Conservation (phyloP, 2,797 vertebrate genomes). For the Hylomyscus alleni region DNA sequence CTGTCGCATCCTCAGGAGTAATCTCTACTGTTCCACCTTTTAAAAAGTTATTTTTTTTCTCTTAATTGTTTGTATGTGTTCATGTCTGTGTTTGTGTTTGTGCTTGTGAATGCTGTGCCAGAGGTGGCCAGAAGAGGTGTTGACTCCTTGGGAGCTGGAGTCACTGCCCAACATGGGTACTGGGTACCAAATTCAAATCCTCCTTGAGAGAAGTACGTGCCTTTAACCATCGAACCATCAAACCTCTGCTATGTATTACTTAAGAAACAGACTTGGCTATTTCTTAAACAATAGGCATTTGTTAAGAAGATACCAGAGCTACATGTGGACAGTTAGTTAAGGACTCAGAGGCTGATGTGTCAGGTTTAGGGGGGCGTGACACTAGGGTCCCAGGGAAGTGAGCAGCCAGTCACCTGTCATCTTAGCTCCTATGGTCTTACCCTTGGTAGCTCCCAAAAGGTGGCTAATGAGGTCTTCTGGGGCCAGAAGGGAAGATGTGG, state of each 20-base stretch:
- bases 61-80: not conserved
- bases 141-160: not conserved
- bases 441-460: not conserved
- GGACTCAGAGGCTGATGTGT: not conserved
- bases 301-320: not conserved
- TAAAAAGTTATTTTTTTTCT: not conserved
- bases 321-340: not conserved
- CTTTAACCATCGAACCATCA: not conserved
- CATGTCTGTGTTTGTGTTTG: not conserved
- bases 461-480: not conserved
- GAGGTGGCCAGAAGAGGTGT: not conserved
- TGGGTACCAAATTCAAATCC: not conserved
- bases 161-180: not conserved
- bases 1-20: not conserved
- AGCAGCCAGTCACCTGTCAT: accelerated
- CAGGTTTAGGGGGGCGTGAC: not conserved
- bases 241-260: not conserved
- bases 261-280: not conserved
- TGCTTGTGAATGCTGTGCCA: not conserved
- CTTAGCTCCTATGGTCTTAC: too few species aligned
- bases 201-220: not conserved
- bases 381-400: not conserved
- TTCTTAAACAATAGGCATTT: not conserved
- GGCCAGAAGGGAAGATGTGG: not conserved
- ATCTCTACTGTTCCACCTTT: not conserved